Evolutionary conservation across 2,113 vertebrate species (phyloP).

Genomic region (Urocynchramus pylzowi): DNA sequence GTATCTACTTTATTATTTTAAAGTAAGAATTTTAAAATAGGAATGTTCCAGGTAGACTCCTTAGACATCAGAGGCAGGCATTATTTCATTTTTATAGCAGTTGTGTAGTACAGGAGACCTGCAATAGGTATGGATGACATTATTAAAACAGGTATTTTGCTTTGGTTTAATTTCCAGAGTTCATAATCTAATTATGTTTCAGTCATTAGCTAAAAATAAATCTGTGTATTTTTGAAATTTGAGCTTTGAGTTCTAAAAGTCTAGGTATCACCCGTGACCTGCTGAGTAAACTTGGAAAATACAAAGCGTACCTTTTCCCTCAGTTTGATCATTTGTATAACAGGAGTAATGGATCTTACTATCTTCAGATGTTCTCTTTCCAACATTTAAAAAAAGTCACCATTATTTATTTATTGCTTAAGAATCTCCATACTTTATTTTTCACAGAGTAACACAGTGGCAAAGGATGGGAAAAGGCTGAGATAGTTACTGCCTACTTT

Average conservation of each 20-base stretch:
- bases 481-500: not conserved
- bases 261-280: not conserved
- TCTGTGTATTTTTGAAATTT: not conserved
- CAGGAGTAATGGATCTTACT: not conserved
- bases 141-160: not conserved
- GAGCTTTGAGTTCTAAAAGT: not conserved
- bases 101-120: not conserved
- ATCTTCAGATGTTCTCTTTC: not conserved
- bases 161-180: not conserved
- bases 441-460: not conserved
- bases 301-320: not conserved
- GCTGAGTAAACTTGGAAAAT: not conserved
- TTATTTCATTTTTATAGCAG: not conserved
- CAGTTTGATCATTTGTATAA: not conserved
- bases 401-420: not conserved
- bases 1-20: not conserved
- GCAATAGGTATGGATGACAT: not conserved
- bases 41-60: not conserved
- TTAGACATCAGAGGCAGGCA: not conserved
- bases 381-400: not conserved
- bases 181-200: not conserved
- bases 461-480: not conserved
- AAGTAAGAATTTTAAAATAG: too few species aligned
- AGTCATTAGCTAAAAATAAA: not conserved
- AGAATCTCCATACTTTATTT: not conserved